phyloP scores from a whole-genome alignment of 2,797 vertebrate species.

The Girardinus metallicus region DNA sequence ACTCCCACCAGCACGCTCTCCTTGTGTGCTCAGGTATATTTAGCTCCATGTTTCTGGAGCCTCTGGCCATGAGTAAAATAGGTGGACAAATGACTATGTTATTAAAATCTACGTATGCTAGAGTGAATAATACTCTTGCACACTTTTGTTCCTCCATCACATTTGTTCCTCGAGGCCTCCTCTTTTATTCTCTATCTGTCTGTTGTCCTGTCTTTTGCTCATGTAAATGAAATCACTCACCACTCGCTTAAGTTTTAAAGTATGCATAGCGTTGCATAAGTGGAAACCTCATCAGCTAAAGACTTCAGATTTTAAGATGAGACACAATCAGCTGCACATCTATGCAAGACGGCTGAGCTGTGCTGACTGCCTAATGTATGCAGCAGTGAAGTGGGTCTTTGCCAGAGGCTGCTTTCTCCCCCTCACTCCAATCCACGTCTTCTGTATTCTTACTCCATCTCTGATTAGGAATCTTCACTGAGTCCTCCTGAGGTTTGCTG shows the following conservation, averaged over 20 bases:
- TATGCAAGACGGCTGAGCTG: conserved; percentile 44
- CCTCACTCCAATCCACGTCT: conserved; percentile 18
- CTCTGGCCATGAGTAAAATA: conserved; percentile 60
- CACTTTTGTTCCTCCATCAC: conserved; percentile 25
- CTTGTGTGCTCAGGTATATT: conserved; percentile 68
- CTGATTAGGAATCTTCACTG: conserved; percentile 49
- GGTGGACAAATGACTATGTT: conserved; percentile 57
- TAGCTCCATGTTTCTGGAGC: conserved; percentile 56
- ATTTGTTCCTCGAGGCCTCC: conserved; percentile 25
- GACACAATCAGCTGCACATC: conserved; percentile 43
- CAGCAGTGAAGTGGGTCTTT: conserved; percentile 51
- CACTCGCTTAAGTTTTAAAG: conserved; percentile 51
- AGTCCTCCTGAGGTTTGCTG: conserved; percentile 45
- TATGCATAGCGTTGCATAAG: conserved; percentile 18
- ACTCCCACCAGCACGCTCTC: conserved; percentile 17
- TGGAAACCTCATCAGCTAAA: conserved; percentile 6
- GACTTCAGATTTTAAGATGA: conserved; percentile 13
- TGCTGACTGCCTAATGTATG: conserved; percentile 41
- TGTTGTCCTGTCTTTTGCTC: conserved; percentile 22
- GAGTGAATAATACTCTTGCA: conserved; percentile 44
- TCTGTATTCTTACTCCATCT: conserved; percentile 34
- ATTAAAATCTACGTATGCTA: conserved; percentile 52
- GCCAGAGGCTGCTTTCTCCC: conserved; percentile 47
- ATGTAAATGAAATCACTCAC: conserved; percentile 59
- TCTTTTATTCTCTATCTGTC: conserved; percentile 31